A percentile compares a stretch with the other conserved stretches of the same genome.
These are phyloP conservation scores for Macropus fuliginosus DNA, from an alignment of 2,797 vertebrate species.

Conservation along the genomic window DNA sequence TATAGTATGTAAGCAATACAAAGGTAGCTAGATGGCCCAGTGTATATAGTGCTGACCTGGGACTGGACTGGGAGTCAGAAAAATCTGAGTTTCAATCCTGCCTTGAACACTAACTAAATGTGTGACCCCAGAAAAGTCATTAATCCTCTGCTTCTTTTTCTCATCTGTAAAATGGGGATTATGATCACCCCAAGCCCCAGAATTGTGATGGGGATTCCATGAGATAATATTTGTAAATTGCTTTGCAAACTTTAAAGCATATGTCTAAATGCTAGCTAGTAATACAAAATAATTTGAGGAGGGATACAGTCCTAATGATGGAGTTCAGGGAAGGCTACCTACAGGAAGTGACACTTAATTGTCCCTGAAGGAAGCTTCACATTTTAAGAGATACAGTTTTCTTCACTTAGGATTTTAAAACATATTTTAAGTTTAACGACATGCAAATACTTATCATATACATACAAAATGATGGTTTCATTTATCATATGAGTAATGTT, in stretches of 20 bases:
- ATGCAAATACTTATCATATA: neutral
- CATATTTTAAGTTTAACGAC: conserved; percentile 30
- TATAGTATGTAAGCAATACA: neutral
- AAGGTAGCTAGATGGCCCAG: neutral
- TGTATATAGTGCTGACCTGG: neutral
- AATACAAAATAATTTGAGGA: neutral
- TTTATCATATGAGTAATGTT: neutral
- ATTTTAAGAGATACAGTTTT: neutral
- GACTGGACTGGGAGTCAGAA: neutral
- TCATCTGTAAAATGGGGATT: neutral
- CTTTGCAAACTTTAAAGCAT: neutral
- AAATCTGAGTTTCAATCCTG: neutral
- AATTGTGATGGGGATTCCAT: neutral
- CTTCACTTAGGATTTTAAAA: neutral
- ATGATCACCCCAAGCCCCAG: neutral
- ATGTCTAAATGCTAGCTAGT: neutral
- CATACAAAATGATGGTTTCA: neutral
- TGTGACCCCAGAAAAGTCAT: neutral
- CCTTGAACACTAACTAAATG: neutral
- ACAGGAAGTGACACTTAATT: neutral
- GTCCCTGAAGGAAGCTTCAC: neutral
- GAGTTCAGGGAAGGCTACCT: neutral
- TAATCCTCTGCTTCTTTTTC: neutral
- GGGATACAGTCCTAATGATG: neutral
- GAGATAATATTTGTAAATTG: neutral